These are phyloP conservation scores for Lepus townsendii DNA, from an alignment of 2,797 vertebrate species.

Conservation along the genomic window DNA sequence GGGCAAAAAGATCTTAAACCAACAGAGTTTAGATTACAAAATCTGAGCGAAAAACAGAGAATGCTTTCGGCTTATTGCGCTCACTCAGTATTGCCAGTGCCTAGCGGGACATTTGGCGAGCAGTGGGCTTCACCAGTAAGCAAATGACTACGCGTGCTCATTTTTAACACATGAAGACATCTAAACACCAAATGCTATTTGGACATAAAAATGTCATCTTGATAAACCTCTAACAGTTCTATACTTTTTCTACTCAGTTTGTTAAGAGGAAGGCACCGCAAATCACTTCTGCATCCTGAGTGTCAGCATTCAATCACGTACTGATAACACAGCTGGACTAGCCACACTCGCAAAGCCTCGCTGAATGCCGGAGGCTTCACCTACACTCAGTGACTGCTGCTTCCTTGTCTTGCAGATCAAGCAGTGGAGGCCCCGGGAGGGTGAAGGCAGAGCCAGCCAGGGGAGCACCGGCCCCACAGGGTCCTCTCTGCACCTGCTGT, in stretches of 20 bases:
- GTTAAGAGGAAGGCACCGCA: background rate
- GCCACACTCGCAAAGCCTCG: background rate
- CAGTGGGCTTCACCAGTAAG: conserved; percentile 58
- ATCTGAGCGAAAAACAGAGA: conserved; percentile 30
- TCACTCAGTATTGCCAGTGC: background rate
- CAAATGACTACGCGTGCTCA: conserved; percentile 32
- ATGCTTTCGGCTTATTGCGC: background rate
- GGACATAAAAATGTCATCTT: conserved; percentile 42
- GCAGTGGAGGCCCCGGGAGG: background rate
- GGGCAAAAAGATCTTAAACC: conserved; percentile 13
- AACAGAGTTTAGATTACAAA: conserved; percentile 13
- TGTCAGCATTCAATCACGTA: conserved; percentile 22
- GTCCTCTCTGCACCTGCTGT: background rate
- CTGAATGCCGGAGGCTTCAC: background rate
- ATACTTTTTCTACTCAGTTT: background rate
- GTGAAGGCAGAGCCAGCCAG: background rate
- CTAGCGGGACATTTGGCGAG: conserved; percentile 46
- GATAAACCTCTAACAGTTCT: conserved; percentile 35
- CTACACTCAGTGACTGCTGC: background rate
- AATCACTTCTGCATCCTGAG: background rate
- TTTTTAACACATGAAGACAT: conserved; percentile 42
- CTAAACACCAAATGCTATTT: conserved; percentile 65
- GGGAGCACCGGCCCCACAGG: rapidly evolving
- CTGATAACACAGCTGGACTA: background rate
- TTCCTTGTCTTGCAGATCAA: background rate